Evolutionary conservation across 2,797 vertebrate genomes (phyloP), one percentile per base, ranked within the genome.

Genomic region (Sebastes minor): DNA sequence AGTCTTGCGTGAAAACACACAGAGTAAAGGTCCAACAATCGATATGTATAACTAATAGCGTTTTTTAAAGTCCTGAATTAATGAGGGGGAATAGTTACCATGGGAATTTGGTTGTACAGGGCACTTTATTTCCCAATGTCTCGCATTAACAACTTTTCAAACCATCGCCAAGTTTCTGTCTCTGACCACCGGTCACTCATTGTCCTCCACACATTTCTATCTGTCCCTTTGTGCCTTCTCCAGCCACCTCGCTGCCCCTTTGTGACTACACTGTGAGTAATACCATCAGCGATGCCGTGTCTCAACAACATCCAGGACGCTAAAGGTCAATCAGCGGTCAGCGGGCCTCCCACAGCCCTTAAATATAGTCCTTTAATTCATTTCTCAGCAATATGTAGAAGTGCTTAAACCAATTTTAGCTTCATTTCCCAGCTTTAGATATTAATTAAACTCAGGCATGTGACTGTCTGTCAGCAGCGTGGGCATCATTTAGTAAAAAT

Each of bases 241-340:
- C 30, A 59, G 64, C 28, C 75, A 76, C 79, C 61, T 80, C 76
- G 22, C 64, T 63, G 53, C 30, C 61, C 52, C 61, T 83, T 20
- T 61, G 32, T 84, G 80, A 83, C 77, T 20, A 9, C 35, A 10
- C 32, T 59, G 62, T 81, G 83, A 89, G 76, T 88, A 88, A 84
- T 49, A 68, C 60, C 64, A 42, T 73, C 79, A 76, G 59, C 12
- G 3, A 64, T 66, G 67, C 71, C 74, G 46, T 25, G 74, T 65
- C 73, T 80, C 76, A 57, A 42, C 74, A 71, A 52, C 64, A 82
- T 67, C 70, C 14, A 53, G 33, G 52, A 71, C 2, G n/a, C 46
- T 32, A 61, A 81, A 84, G 79, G 79, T 84, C 79, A 76, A 35
- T 68, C 35, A 78, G 68, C 32, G 35, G 67, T 79, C 76, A 82